phyloP scores from a whole-genome alignment of 2,888 invertebrate species.

The Lagria hirta region DNA sequence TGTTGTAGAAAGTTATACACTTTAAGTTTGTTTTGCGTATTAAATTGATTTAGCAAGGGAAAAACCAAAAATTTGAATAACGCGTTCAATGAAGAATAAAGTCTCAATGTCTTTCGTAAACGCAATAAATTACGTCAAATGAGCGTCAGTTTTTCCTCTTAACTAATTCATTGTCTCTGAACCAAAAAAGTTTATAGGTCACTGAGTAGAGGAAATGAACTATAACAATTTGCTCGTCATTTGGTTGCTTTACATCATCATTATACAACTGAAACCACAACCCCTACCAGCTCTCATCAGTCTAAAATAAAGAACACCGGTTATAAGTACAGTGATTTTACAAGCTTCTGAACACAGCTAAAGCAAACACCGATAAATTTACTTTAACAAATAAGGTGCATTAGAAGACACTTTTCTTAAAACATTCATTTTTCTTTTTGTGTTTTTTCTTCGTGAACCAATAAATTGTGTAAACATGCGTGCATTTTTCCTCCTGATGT shows the following conservation, averaged over 20 bases:
- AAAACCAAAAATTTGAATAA: neutral
- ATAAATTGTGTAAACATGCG: slow-evolving; percentile 28
- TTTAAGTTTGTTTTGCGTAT: too few relatives aligned
- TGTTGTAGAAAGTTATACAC: too few relatives aligned
- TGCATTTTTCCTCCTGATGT: slow-evolving; percentile 17
- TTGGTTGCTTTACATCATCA: slow-evolving; percentile 18
- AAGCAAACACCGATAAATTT: slow-evolving; percentile 29
- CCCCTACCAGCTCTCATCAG: slow-evolving; percentile 20
- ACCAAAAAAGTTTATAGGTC: slow-evolving; percentile 18
- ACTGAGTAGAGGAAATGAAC: slow-evolving; percentile 18
- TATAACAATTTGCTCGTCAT: slow-evolving; percentile 24
- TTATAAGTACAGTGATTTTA: slow-evolving; percentile 32
- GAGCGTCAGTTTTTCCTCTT: too few relatives aligned
- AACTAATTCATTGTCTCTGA: slow-evolving; percentile 8
- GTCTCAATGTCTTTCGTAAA: slow-evolving; percentile 3
- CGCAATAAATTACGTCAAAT: slow-evolving; percentile 3
- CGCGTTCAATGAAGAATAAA: slow-evolving; percentile 4
- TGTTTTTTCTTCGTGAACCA: slow-evolving; percentile 21
- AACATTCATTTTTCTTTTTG: slow-evolving; percentile 23
- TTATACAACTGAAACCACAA: slow-evolving; percentile 33
- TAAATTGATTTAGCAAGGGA: too few relatives aligned
- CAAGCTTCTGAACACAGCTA: slow-evolving; percentile 26
- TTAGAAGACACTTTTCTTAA: slow-evolving; percentile 20
- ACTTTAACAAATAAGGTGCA: slow-evolving; percentile 25
- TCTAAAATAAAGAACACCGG: slow-evolving; percentile 29